phyloP scores from a whole-genome alignment of 2,113 vertebrate genomes.

The Probosciger aterrimus region DNA sequence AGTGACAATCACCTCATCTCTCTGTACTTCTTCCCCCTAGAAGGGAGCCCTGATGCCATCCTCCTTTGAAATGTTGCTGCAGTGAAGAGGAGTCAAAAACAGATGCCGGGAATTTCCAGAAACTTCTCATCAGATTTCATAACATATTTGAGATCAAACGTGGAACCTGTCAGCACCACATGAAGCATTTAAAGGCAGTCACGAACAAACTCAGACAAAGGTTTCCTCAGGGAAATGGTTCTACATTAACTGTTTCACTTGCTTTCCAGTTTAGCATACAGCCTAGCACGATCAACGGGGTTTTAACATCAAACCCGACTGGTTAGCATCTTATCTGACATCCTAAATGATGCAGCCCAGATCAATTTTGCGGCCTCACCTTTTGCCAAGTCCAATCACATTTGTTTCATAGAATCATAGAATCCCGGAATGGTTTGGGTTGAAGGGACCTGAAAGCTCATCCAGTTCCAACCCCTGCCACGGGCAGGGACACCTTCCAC shows the following conservation, averaged over 20 bases:
- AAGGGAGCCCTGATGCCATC: background rate
- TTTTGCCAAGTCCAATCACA: background rate
- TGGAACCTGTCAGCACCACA: background rate
- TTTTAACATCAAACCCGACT: background rate
- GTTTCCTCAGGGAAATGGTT: background rate
- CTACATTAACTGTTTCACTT: background rate
- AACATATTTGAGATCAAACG: background rate
- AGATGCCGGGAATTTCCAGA: background rate
- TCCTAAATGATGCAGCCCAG: background rate
- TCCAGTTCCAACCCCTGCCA: background rate
- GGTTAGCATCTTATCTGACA: background rate
- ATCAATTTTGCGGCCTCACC: background rate
- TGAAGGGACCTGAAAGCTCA: background rate
- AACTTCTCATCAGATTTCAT: background rate
- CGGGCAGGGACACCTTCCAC: background rate
- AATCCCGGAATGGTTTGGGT: background rate
- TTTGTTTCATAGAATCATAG: background rate
- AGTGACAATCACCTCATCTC: background rate
- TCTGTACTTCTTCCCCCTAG: background rate
- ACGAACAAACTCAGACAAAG: background rate
- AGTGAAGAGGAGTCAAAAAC: background rate
- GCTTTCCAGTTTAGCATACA: background rate
- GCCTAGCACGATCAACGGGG: background rate
- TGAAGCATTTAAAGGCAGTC: background rate
- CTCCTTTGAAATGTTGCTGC: background rate